Evolutionary conservation across 2,797 vertebrate species (phyloP).

Genomic region (Sarcophilus harrisii): DNA sequence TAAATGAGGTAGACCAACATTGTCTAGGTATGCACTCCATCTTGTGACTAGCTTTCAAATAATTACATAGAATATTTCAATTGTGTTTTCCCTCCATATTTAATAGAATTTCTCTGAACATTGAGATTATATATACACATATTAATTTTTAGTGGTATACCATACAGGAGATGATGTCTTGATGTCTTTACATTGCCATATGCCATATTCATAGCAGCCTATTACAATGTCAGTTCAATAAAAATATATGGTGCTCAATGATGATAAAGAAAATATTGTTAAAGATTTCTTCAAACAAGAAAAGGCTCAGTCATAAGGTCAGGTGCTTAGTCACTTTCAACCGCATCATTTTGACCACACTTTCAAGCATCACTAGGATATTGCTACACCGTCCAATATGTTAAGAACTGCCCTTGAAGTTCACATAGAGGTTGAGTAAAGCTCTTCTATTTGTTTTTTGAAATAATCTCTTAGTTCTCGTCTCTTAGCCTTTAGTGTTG

Average conservation of each 20-base stretch:
- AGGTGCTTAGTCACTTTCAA: conserved; percentile 78
- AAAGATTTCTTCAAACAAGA: conserved; percentile 77
- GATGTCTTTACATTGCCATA: conserved; percentile 80
- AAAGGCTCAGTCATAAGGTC: conserved; percentile 82
- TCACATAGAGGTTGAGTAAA: conserved; percentile 95
- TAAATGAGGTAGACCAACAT: conserved; percentile 86
- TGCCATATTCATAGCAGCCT: conserved; percentile 78
- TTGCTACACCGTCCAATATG: conserved; percentile 83
- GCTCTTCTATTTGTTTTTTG: conserved; percentile 93
- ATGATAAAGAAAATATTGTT: conserved; percentile 82
- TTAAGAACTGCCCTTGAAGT: conserved; percentile 76
- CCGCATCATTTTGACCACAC: conserved; percentile 75
- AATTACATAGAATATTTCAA: conserved; percentile 79
- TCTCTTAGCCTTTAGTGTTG: conserved; percentile 96
- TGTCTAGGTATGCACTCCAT: conserved; percentile 73
- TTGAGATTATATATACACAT: conserved; percentile 51
- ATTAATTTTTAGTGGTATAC: conserved; percentile 79
- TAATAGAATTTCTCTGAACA: conserved; percentile 78
- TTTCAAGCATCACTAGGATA: conserved; percentile 82
- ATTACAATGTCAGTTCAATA: conserved; percentile 77
- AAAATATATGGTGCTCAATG: conserved; percentile 80
- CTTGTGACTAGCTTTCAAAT: conserved; percentile 76
- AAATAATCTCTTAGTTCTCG: conserved; percentile 97
- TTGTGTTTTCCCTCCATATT: conserved; percentile 75
- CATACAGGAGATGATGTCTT: conserved; percentile 74